Percentiles rank a stretch among this genome's conserved stretches.
Conservation (phyloP, 2,113 vertebrate species). For the Arizona elegans region DNA sequence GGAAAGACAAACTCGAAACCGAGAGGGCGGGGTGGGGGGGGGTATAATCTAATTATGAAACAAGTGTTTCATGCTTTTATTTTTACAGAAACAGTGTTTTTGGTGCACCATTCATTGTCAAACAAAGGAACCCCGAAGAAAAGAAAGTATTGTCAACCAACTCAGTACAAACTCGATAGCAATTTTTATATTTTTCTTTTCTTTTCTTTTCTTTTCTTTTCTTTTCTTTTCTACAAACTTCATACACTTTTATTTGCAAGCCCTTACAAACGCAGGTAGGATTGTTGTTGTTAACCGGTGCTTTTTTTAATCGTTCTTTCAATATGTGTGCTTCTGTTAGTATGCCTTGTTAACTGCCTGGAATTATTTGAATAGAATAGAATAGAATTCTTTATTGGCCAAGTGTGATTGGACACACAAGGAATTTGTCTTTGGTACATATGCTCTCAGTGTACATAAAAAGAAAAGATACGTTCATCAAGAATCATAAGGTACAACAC, state of each 20-base stretch:
- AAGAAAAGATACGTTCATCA: no score
- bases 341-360: not conserved
- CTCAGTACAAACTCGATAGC: not conserved
- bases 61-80: slow-evolving; percentile 6
- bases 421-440: no score
- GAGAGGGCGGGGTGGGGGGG: not conserved
- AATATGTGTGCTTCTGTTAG: not conserved
- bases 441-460: no score
- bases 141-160: not conserved
- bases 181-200: not conserved
- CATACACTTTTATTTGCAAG: not conserved
- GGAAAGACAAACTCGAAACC: not conserved
- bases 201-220: not conserved
- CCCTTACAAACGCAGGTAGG: not conserved
- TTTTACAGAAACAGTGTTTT: slow-evolving; percentile 10
- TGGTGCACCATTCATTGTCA: not conserved
- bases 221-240: not conserved
- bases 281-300: not conserved
- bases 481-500: no score
- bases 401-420: no score
- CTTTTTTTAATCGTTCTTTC: not conserved
- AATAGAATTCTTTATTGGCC: no score
- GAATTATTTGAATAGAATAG: not conserved
- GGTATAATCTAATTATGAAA: slow-evolving; percentile 41
- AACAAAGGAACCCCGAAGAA: not conserved